A percentile compares a stretch with the other conserved stretches of the same genome.
phyloP scores from a whole-genome alignment of 2,888 invertebrate genomes.

The Tortricodes alternella region DNA sequence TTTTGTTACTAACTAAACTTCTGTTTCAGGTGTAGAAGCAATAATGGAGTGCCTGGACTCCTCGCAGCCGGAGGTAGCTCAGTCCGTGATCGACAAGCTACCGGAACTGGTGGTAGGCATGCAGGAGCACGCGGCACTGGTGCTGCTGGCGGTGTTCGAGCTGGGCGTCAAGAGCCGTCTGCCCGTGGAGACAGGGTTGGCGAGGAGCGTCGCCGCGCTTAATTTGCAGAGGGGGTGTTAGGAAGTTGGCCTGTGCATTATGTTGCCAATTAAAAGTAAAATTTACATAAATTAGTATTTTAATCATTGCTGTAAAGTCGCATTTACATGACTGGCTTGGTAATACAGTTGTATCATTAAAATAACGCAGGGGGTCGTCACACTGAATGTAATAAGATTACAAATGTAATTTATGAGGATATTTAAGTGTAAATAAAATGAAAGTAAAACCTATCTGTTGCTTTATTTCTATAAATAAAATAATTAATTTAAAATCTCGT shows the following conservation, averaged over 20 bases:
- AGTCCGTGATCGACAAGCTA: slow-evolving; percentile 90
- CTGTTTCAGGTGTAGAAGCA: slow-evolving; percentile 85
- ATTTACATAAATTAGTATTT: too few species aligned
- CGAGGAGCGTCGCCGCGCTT: slow-evolving; percentile 90
- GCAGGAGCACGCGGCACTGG: slow-evolving; percentile 91
- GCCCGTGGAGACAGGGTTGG: slow-evolving; percentile 89
- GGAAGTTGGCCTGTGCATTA: background rate
- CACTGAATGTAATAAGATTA: background rate
- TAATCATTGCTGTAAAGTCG: too few species aligned
- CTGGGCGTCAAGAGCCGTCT: slow-evolving; percentile 90
- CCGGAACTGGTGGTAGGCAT: slow-evolving; percentile 92
- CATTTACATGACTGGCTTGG: too few species aligned
- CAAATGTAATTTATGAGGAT: background rate
- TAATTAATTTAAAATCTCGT: slow-evolving; percentile 16
- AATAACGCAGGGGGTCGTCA: too few species aligned
- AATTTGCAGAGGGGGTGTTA: slow-evolving; percentile 92
- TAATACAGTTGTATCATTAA: too few species aligned
- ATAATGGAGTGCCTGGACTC: slow-evolving; percentile 92
- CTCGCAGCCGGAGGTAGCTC: slow-evolving; percentile 89
- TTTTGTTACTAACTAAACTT: background rate
- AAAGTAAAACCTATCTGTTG: slow-evolving; percentile 1
- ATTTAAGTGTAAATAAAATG: slow-evolving; percentile 6
- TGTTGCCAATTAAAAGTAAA: background rate
- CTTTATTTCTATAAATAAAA: slow-evolving; percentile 29
- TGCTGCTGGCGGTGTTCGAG: slow-evolving; percentile 91